A percentile compares a stretch with the other conserved stretches of the same genome.
phyloP scores from a whole-genome alignment of 2,888 invertebrate species.

The Limenitis camilla region DNA sequence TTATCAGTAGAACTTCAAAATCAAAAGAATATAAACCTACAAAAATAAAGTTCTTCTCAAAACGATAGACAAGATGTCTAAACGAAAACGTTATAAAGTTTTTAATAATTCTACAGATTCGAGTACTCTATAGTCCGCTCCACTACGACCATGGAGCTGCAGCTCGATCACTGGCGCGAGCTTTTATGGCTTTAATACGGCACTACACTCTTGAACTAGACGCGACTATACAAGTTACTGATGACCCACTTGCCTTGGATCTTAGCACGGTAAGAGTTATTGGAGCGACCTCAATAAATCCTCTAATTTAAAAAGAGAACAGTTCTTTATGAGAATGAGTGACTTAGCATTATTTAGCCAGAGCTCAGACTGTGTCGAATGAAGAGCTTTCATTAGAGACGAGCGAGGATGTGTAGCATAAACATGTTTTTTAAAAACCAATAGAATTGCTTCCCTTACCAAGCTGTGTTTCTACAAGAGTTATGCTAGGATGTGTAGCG shows the following conservation, averaged over 20 bases:
- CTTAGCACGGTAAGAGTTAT: slow-evolving; percentile 39
- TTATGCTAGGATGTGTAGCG: too few species aligned
- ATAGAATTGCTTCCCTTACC: too few species aligned
- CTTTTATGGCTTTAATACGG: slow-evolving; percentile 50
- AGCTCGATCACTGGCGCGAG: slow-evolving; percentile 48
- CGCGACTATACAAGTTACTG: slow-evolving; percentile 48
- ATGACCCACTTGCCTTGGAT: slow-evolving; percentile 52
- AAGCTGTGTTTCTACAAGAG: too few species aligned
- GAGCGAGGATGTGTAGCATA: too few species aligned
- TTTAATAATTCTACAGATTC: slow-evolving; percentile 31
- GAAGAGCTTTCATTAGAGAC: too few species aligned
- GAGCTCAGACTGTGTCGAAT: too few species aligned
- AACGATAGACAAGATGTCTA: too few species aligned
- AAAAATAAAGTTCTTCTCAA: too few species aligned
- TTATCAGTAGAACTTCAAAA: too few species aligned
- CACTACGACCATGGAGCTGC: slow-evolving; percentile 49
- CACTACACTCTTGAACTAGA: slow-evolving; percentile 41
- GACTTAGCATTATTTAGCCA: too few species aligned
- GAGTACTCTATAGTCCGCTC: slow-evolving; percentile 53
- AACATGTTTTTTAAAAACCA: too few species aligned
- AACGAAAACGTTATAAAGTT: not conserved
- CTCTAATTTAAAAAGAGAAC: not conserved
- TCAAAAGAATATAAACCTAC: too few species aligned
- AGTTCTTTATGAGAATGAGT: not conserved
- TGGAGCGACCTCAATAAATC: not conserved